phyloP scores from a whole-genome alignment of 2,113 vertebrate genomes.

The Syngnathus typhle region DNA sequence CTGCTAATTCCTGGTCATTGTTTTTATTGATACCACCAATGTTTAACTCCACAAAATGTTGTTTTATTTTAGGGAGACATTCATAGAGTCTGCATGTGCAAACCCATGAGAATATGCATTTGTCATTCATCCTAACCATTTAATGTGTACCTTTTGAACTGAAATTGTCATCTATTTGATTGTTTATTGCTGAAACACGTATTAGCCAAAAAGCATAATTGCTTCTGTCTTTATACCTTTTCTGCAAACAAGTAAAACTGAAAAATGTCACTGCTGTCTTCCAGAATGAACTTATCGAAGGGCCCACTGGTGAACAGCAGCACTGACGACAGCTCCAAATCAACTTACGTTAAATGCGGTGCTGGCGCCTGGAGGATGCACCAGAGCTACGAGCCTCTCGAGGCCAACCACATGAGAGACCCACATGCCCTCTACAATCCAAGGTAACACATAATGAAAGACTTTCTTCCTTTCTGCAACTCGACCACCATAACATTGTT shows the following conservation, averaged over 20 bases:
- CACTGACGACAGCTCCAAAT: slow-evolving; percentile 73
- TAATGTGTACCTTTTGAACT: not conserved
- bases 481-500: not conserved
- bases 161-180: not conserved
- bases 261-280: slow-evolving; percentile 17
- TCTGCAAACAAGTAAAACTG: not conserved
- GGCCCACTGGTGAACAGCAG: slow-evolving; percentile 76
- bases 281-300: slow-evolving; percentile 81
- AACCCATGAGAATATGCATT: not conserved
- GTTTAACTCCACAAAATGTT: not conserved
- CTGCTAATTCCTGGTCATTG: not conserved
- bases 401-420: slow-evolving; percentile 75
- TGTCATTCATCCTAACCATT: not conserved
- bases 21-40: not conserved
- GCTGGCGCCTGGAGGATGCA: slow-evolving; percentile 78
- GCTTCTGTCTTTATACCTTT: not conserved
- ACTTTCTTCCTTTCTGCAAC: not conserved
- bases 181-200: not conserved
- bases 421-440: slow-evolving; percentile 76
- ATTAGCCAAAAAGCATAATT: not conserved
- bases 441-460: slow-evolving; percentile 39
- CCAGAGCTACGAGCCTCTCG: slow-evolving; percentile 74
- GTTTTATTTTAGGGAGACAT: not conserved
- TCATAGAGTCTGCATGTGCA: not conserved
- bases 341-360: slow-evolving; percentile 71